Percentiles rank a stretch among this genome's conserved stretches.
Evolutionary conservation across 2,888 invertebrate species (phyloP).

Genomic region (Acronicta alni): DNA sequence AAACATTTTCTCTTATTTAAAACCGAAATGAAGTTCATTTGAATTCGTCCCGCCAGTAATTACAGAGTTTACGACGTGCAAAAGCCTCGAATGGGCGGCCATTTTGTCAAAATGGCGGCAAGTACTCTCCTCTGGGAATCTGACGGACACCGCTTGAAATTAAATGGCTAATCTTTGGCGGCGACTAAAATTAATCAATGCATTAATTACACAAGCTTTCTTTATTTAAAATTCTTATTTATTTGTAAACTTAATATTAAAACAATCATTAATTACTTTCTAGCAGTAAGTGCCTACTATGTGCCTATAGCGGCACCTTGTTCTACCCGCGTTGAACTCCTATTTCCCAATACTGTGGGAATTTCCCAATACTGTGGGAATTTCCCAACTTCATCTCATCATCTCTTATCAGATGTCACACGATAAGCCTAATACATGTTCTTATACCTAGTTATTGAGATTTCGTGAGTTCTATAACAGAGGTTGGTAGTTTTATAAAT

Average conservation of each 20-base stretch:
- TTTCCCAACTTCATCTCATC: too few species aligned
- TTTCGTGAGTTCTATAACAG: too few species aligned
- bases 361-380: too few species aligned
- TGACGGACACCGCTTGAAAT: slow-evolving; percentile 67
- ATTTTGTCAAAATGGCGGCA: slow-evolving; percentile 77
- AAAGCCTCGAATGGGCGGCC: slow-evolving; percentile 71
- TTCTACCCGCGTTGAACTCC: too few species aligned
- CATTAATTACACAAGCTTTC: slow-evolving; percentile 75
- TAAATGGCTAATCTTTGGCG: slow-evolving; percentile 78
- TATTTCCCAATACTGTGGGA: too few species aligned
- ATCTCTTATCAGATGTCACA: too few species aligned
- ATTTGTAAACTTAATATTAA: slow-evolving; percentile 7
- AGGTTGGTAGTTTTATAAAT: too few species aligned
- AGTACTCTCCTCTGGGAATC: slow-evolving; percentile 63
- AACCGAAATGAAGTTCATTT: slow-evolving; percentile 87
- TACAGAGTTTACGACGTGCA: slow-evolving; percentile 88
- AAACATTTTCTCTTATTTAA: slow-evolving; percentile 89
- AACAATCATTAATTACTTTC: too few species aligned
- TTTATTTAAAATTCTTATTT: slow-evolving; percentile 38
- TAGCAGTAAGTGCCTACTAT: too few species aligned
- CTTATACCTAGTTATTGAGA: too few species aligned
- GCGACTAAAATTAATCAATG: slow-evolving; percentile 81
- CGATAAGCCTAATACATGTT: too few species aligned
- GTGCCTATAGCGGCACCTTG: too few species aligned
- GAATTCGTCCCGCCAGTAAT: slow-evolving; percentile 84